A percentile compares a stretch with the other conserved stretches of the same genome.
These are phyloP conservation scores for Balanococcus diminutus DNA, from an alignment of 2,888 invertebrate species.

Conservation along the genomic window DNA sequence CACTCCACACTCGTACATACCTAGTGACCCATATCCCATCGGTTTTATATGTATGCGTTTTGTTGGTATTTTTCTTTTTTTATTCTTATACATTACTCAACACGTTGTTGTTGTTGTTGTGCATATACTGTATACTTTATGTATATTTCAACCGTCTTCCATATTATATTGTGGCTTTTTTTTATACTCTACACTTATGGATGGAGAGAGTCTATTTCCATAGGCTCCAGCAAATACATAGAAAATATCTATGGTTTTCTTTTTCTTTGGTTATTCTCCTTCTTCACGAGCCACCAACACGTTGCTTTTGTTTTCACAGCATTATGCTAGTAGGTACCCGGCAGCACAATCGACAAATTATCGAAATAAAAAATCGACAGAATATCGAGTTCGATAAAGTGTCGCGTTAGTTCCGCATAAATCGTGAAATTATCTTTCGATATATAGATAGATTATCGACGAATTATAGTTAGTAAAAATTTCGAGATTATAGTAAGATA, in stretches of 20 bases:
- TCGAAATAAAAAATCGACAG: no score
- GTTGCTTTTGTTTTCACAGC: no score
- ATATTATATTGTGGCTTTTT: neutral
- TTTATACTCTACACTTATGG: neutral
- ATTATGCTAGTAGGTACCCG: no score
- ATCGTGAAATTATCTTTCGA: no score
- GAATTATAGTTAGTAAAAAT: no score
- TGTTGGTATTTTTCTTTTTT: conserved; percentile 3
- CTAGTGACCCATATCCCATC: conserved; percentile 49
- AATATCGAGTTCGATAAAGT: no score
- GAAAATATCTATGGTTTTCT: neutral
- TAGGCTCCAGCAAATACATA: no score
- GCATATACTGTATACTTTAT: neutral
- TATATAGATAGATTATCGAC: no score
- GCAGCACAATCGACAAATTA: no score
- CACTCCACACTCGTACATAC: neutral
- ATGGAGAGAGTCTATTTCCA: neutral
- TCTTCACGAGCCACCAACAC: neutral
- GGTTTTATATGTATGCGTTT: neutral
- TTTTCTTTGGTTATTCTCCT: neutral
- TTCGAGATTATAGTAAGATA: no score
- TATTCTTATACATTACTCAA: conserved; percentile 8
- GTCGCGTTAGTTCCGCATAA: no score
- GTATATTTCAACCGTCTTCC: neutral
- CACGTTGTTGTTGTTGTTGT: neutral